Conservation (phyloP, 2,797 vertebrate genomes). For the Dicrostonyx torquatus region DNA sequence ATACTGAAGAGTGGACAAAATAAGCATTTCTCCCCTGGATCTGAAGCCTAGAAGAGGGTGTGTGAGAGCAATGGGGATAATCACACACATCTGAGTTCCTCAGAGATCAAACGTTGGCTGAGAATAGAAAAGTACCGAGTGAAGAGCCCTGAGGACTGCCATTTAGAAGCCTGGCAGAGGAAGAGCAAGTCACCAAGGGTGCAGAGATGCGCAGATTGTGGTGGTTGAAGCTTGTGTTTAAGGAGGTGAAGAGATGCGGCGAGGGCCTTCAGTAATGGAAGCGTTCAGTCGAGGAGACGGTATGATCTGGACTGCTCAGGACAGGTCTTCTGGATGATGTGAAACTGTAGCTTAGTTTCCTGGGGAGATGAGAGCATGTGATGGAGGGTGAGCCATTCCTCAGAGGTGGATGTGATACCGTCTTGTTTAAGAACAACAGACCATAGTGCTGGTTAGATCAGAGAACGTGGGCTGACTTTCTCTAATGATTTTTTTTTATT, state of each 20-base stretch:
- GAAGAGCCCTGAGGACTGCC: not conserved
- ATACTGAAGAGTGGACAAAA: not conserved
- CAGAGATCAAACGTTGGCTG: not conserved
- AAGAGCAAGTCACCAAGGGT: not conserved
- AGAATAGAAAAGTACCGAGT: not conserved
- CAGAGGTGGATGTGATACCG: not conserved
- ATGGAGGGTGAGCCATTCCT: not conserved
- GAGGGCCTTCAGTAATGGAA: not conserved
- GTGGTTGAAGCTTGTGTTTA: not conserved
- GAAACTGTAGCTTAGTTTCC: not conserved
- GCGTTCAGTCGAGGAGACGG: not conserved
- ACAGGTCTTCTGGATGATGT: not conserved
- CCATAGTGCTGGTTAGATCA: not conserved
- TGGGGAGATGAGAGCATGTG: not conserved
- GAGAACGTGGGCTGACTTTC: not conserved
- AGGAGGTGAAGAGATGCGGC: not conserved
- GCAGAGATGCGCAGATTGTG: not conserved
- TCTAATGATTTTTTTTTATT: not conserved
- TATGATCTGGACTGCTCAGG: not conserved
- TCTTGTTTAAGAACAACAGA: constrained; percentile 30
- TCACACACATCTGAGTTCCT: not conserved
- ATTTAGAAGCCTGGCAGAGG: not conserved
- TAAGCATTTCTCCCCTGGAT: not conserved
- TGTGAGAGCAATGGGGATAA: not conserved
- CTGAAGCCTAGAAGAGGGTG: not conserved